Conservation (phyloP, 2,888 invertebrate genomes). For the Rotaria magnacalcarata region DNA sequence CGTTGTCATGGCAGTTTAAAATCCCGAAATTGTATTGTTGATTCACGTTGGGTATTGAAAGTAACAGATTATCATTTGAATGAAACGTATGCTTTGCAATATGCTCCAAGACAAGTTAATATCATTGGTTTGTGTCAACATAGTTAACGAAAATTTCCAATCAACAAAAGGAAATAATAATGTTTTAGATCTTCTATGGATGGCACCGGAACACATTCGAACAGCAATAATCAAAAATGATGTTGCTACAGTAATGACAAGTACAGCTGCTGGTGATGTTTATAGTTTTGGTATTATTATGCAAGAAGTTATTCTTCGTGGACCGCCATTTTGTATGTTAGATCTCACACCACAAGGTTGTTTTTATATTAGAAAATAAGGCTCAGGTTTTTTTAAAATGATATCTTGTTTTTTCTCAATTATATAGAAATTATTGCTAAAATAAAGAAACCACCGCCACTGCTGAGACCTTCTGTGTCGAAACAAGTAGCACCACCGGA, state of each 20-base stretch:
- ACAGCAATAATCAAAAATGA: slow-evolving; percentile 54
- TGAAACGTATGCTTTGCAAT: slow-evolving; percentile 54
- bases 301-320: slow-evolving; percentile 87
- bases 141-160: background rate
- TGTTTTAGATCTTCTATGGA: slow-evolving; percentile 71
- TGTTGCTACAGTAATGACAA: slow-evolving; percentile 64
- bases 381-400: background rate
- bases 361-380: background rate
- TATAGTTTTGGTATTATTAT: slow-evolving; percentile 89
- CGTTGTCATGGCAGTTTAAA: slow-evolving; percentile 79
- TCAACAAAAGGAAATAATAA: background rate
- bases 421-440: slow-evolving; percentile 57
- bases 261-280: slow-evolving; percentile 78
- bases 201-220: slow-evolving; percentile 79
- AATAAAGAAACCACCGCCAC: slow-evolving; percentile 67
- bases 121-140: slow-evolving; percentile 66
- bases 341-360: slow-evolving; percentile 77
- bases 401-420: background rate
- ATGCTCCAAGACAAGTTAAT: slow-evolving; percentile 49
- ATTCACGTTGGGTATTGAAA: slow-evolving; percentile 90
- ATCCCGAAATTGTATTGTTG: slow-evolving; percentile 86
- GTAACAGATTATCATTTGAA: slow-evolving; percentile 83
- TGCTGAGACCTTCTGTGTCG: slow-evolving; percentile 85
- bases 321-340: slow-evolving; percentile 88
- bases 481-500: slow-evolving; percentile 88